Evolutionary conservation across 2,888 invertebrate species (phyloP), one percentile per base, ranked within the genome.

Genomic region (Latrodectus elegans): DNA sequence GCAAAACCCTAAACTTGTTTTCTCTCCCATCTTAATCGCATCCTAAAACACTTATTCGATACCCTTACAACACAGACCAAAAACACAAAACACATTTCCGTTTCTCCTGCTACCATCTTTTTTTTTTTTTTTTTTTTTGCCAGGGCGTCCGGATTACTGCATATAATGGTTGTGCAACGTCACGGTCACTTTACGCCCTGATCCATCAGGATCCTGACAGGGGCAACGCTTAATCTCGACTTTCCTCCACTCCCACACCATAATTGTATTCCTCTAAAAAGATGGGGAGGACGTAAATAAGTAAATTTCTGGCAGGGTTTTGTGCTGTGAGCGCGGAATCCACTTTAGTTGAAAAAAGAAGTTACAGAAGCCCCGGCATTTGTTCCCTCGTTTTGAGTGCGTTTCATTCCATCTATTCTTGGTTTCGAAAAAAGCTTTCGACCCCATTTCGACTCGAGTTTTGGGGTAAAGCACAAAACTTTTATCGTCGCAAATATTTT

Each of bases 221-320:
- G 77, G 53, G 55, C 65, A 71, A 49, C 84, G 76, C 84, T 84
- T 84, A 84, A 84, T 84, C 84, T 84, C 72, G 65, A 26, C 74
- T 38, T 26, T 53, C 74, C 71, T 55, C 71, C 71, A 17, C 60
- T 60, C 64, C n/a, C n/a, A 67, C 65, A 55, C 53, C 67, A 55
- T 83, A 83, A 83, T 77, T 84, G 77, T 52, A 84, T 77, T 70
- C 76, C 55, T 75, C 71, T 71, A 70, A 77, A 84, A 84, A 84
- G 70, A 83, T 70, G 76, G 83, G 52, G 70, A 64, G 72, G 52
- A 64, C 83, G 75, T 83, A 76, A 83, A 83, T 84, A 84, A 84
- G 77, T 84, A 84, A 84, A 84, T 84, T 84, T 84, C 84, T 84
- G 77, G 9, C 52, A 77, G 84, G 84, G 68, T 74, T 74, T n/a